phyloP scores from a whole-genome alignment of 2,113 vertebrate genomes.

The Ailuropoda melanoleuca region DNA sequence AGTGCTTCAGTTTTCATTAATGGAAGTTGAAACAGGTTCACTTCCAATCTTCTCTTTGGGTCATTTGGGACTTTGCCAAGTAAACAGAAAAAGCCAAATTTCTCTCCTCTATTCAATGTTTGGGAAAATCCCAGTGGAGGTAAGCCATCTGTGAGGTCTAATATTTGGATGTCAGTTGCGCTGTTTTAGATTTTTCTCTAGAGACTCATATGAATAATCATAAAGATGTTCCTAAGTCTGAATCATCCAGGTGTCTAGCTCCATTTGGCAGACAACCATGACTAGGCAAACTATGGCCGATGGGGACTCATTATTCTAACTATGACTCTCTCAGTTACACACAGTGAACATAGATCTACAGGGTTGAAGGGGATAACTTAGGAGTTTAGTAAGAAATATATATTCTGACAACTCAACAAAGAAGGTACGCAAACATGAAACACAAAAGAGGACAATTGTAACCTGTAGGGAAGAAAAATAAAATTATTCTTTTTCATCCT shows the following conservation, averaged over 20 bases:
- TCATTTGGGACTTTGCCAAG: background rate
- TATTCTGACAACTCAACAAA: background rate
- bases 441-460: background rate
- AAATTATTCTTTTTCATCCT: background rate
- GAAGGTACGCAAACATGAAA: background rate
- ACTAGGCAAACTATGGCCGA: rapidly evolving
- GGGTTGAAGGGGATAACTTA: background rate
- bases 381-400: background rate
- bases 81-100: conserved; percentile 17
- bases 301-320: background rate
- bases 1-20: background rate
- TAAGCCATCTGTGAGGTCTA: conserved; percentile 16
- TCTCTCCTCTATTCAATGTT: background rate
- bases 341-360: background rate
- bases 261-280: background rate
- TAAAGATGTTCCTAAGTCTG: conserved; percentile 26
- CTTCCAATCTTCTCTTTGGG: background rate
- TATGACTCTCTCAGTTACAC: background rate
- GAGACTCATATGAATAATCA: background rate
- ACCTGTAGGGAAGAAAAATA: background rate
- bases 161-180: background rate
- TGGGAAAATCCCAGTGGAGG: conserved; percentile 19
- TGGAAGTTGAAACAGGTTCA: background rate
- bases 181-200: conserved; percentile 31
- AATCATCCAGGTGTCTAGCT: background rate